phyloP scores from a whole-genome alignment of 2,888 invertebrate species.

The Diadromus collaris region DNA sequence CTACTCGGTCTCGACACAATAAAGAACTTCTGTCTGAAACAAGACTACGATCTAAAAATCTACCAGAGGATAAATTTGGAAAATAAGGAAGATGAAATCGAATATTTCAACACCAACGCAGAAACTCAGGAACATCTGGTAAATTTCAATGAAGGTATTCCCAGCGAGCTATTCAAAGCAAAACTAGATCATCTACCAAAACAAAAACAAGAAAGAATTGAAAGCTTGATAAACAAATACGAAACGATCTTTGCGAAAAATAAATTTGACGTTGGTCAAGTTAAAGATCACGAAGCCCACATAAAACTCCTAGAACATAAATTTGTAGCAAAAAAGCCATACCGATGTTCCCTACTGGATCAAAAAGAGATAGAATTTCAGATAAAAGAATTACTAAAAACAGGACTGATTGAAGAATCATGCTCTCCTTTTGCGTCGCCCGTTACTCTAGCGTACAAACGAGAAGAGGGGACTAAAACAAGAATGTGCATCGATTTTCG shows the following conservation, averaged over 20 bases:
- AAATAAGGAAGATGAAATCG: slow-evolving; percentile 41
- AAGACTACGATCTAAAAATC: slow-evolving; percentile 63
- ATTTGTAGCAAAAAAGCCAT: slow-evolving; percentile 55
- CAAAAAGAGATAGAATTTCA: slow-evolving; percentile 59
- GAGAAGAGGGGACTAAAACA: slow-evolving; percentile 61
- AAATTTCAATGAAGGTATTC: slow-evolving; percentile 49
- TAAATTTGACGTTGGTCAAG: slow-evolving; percentile 55
- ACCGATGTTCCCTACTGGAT: slow-evolving; percentile 52
- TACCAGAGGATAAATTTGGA: slow-evolving; percentile 41
- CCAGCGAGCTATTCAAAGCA: slow-evolving; percentile 40
- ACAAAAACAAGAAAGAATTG: slow-evolving; percentile 48
- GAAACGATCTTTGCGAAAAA: slow-evolving; percentile 56
- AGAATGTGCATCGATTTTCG: slow-evolving; percentile 60
- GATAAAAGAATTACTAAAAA: slow-evolving; percentile 59
- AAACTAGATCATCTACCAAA: slow-evolving; percentile 54
- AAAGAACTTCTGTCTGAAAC: slow-evolving; percentile 65
- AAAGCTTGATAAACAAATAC: slow-evolving; percentile 55
- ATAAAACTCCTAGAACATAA: slow-evolving; percentile 57
- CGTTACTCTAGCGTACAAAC: slow-evolving; percentile 59
- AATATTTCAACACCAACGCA: slow-evolving; percentile 37
- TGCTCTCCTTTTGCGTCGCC: slow-evolving; percentile 57
- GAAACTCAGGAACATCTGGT: slow-evolving; percentile 29
- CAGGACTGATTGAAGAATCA: slow-evolving; percentile 60
- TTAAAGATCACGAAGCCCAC: slow-evolving; percentile 57
- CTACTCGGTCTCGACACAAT: slow-evolving; percentile 68